These are phyloP conservation scores for Astyanax mexicanus DNA, from an alignment of 2,797 vertebrate species.

Conservation along the genomic window DNA sequence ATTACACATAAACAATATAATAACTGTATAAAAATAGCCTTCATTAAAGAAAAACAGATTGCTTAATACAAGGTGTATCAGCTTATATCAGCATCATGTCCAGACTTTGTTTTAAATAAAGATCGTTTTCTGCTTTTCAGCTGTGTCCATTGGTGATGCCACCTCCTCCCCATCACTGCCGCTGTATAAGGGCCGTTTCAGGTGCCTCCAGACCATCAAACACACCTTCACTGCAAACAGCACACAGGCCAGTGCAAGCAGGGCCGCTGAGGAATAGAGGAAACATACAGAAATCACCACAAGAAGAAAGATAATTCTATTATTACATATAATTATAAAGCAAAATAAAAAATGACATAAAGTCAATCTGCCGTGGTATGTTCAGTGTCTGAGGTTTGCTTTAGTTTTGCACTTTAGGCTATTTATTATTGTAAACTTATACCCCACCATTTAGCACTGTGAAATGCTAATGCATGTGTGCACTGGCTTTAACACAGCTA, in stretches of 20 bases:
- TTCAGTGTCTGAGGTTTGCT: too few relatives aligned
- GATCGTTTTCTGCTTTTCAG: slow-evolving; percentile 68
- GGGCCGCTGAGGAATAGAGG: slow-evolving; percentile 58
- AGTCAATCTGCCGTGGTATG: too few relatives aligned
- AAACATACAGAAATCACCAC: not conserved
- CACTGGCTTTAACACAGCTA: too few relatives aligned
- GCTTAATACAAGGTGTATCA: not conserved
- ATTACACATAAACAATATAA: too few relatives aligned
- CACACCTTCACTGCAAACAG: slow-evolving; percentile 65
- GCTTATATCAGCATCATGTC: not conserved
- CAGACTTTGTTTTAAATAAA: slow-evolving; percentile 42
- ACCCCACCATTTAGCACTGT: too few relatives aligned
- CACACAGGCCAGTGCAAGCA: slow-evolving; percentile 65
- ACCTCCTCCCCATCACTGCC: slow-evolving; percentile 35
- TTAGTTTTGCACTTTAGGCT: too few relatives aligned
- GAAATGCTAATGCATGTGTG: too few relatives aligned
- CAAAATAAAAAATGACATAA: too few relatives aligned
- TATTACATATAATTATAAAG: too few relatives aligned
- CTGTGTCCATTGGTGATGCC: slow-evolving; percentile 62
- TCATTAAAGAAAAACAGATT: too few relatives aligned
- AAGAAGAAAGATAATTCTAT: slow-evolving; percentile 11
- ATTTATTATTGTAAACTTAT: too few relatives aligned
- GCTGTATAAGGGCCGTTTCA: slow-evolving; percentile 70
- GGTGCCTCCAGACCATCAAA: slow-evolving; percentile 75
- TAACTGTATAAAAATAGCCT: too few relatives aligned